These are phyloP conservation scores for Tachypleus tridentatus DNA, from an alignment of 1,140 invertebrate species.

Conservation along the genomic window DNA sequence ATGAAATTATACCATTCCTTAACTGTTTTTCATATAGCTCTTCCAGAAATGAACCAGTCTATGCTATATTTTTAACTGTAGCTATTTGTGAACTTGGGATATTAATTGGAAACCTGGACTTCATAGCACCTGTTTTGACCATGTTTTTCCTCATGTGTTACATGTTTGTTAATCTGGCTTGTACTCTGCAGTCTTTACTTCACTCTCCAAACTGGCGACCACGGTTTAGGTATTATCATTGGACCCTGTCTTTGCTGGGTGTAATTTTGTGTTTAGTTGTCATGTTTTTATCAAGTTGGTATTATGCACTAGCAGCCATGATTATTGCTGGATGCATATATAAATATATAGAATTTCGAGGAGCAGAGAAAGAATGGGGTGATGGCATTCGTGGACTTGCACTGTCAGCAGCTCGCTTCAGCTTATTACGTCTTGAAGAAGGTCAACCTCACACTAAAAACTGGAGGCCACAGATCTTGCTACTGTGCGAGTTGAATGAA, in stretches of 20 bases:
- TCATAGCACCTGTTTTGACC: conserved; percentile 39
- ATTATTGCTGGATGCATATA: conserved; percentile 94
- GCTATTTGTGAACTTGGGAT: conserved; percentile 19
- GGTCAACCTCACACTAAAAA: conserved; percentile 98
- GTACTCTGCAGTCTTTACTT: conserved; percentile 87
- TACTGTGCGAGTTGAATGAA: conserved; percentile 32
- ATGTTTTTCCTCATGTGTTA: conserved; percentile 99
- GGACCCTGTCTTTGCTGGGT: conserved; percentile 86
- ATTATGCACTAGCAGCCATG: conserved; percentile 94
- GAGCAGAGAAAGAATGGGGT: conserved; percentile 99
- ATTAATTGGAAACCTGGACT: conserved; percentile 44
- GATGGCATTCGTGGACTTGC: conserved; percentile 96
- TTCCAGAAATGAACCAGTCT: conserved; percentile 82
- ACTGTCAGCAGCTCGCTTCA: conserved; percentile 91
- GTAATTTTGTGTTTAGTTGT: conserved; percentile 87
- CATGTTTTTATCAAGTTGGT: conserved; percentile 99
- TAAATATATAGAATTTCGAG: conserved; percentile 99
- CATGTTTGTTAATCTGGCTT: conserved; percentile 97
- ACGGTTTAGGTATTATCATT: conserved; percentile 96
- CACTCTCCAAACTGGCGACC: conserved; percentile 97
- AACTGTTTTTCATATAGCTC: conserved; percentile 81
- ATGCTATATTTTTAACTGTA: conserved; percentile 75
- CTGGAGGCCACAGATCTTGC: conserved; percentile 75
- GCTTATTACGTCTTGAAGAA: conserved; percentile 82
- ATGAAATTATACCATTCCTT: conserved; percentile 93